Percentiles rank a stretch among this genome's conserved stretches.
These are phyloP conservation scores for Aquatica leii DNA, from an alignment of 2,888 invertebrate genomes.

Conservation along the genomic window DNA sequence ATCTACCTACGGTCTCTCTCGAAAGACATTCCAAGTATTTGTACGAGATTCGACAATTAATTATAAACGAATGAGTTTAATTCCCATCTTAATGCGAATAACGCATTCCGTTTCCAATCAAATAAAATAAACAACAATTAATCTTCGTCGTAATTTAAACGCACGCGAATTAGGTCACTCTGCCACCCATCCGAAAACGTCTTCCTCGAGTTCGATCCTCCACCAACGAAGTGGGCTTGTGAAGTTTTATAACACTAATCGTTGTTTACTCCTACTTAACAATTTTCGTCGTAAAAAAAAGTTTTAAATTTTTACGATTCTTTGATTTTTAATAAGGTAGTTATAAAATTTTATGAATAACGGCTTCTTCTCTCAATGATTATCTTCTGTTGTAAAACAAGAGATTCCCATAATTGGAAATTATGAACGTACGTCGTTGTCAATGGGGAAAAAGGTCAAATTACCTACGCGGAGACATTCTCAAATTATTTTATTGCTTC, in stretches of 20 bases:
- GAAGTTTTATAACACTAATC: slow-evolving; percentile 18
- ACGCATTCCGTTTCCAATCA: slow-evolving; percentile 24
- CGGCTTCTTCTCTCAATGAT: slow-evolving; percentile 15
- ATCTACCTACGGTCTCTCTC: slow-evolving; percentile 37
- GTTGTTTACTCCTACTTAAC: slow-evolving; percentile 16
- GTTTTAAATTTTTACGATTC: slow-evolving; percentile 23
- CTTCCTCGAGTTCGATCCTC: too few species aligned
- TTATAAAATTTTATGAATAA: slow-evolving; percentile 30
- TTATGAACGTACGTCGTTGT: slow-evolving; percentile 1
- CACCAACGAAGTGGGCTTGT: background rate
- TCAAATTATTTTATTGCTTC: slow-evolving; percentile 10
- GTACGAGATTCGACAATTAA: slow-evolving; percentile 31
- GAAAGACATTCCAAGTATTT: slow-evolving; percentile 36
- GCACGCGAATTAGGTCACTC: slow-evolving; percentile 50
- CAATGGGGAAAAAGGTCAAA: slow-evolving; percentile 9
- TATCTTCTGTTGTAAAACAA: slow-evolving; percentile 8
- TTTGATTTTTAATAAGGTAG: slow-evolving; percentile 21
- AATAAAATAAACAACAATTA: slow-evolving; percentile 53
- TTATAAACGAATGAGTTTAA: slow-evolving; percentile 33
- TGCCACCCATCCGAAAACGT: too few species aligned
- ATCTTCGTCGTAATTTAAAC: slow-evolving; percentile 49
- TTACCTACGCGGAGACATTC: background rate
- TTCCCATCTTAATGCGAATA: slow-evolving; percentile 28
- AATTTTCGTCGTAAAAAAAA: slow-evolving; percentile 14
- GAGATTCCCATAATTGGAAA: slow-evolving; percentile 7